These are phyloP conservation scores for Xyliphius kryptos DNA, from an alignment of 2,113 vertebrate species.

Conservation along the genomic window DNA sequence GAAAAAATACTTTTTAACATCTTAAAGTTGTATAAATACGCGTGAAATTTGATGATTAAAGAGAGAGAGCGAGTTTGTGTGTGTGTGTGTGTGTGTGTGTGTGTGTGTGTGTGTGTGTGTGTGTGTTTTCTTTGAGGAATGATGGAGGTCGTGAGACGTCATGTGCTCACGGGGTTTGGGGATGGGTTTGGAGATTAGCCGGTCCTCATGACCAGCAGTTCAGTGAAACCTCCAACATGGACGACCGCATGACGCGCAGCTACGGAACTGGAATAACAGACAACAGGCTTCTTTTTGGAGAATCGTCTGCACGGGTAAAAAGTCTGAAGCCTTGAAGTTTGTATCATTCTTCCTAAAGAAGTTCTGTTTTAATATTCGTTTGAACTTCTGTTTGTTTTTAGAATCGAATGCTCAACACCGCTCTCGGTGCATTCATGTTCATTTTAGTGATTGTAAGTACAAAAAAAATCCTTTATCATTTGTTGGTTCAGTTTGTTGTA, in stretches of 20 bases:
- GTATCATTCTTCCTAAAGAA: neutral
- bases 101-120: too few relatives aligned
- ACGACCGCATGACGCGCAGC: slow-evolving; percentile 72
- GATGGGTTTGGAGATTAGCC: slow-evolving; percentile 28
- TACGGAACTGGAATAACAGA: slow-evolving; percentile 80
- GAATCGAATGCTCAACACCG: slow-evolving; percentile 88
- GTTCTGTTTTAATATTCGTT: neutral
- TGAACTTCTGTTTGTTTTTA: slow-evolving; percentile 48
- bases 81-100: too few relatives aligned
- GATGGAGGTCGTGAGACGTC: slow-evolving; percentile 6
- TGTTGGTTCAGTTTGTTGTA: too few relatives aligned
- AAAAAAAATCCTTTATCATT: neutral
- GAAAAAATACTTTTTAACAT: too few relatives aligned
- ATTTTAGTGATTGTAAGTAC: slow-evolving; percentile 86
- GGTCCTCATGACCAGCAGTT: slow-evolving; percentile 36
- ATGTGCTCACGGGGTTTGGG: slow-evolving; percentile 29
- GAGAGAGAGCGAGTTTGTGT: too few relatives aligned
- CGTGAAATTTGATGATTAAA: too few relatives aligned
- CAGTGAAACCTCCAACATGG: slow-evolving; percentile 61
- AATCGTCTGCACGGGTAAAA: slow-evolving; percentile 82
- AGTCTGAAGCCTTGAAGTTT: neutral
- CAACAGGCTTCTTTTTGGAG: slow-evolving; percentile 84
- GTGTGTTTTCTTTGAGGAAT: neutral
- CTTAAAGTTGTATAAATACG: too few relatives aligned
- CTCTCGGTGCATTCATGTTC: slow-evolving; percentile 79